Percentiles rank a stretch among this genome's conserved stretches.
Conservation (phyloP, 2,888 invertebrate species). For the Epinotia ramella region DNA sequence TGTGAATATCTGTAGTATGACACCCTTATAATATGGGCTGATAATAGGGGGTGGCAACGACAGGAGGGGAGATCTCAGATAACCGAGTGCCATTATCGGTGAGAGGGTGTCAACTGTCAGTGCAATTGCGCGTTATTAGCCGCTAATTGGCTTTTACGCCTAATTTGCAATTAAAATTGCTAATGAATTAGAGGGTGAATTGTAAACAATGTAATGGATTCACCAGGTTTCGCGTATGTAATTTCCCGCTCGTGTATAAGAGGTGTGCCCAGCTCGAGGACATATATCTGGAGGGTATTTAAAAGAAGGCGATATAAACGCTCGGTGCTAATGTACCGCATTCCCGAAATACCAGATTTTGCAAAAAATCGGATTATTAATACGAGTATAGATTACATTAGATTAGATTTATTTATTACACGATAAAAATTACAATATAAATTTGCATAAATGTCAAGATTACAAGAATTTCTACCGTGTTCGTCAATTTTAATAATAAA, state of each 20-base stretch:
- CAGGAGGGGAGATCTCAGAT: conserved; percentile 24
- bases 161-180: conserved; percentile 21
- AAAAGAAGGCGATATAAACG: too few species aligned
- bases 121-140: conserved; percentile 7
- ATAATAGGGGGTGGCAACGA: conserved; percentile 14
- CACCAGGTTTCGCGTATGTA: neutral
- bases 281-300: too few species aligned
- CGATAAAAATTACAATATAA: too few species aligned
- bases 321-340: too few species aligned
- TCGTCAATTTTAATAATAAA: too few species aligned
- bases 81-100: conserved; percentile 5
- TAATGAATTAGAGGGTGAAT: neutral
- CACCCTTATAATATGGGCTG: conserved; percentile 2
- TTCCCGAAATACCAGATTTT: too few species aligned
- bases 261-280: too few species aligned
- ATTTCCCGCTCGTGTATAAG: neutral
- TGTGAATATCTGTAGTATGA: neutral
- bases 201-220: neutral
- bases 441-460: too few species aligned
- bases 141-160: conserved; percentile 26
- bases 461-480: too few species aligned
- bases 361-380: too few species aligned
- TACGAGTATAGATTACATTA: too few species aligned
- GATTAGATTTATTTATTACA: too few species aligned
- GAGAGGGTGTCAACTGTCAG: conserved; percentile 10